Evolutionary conservation across 2,888 invertebrate species (phyloP), one percentile per base, ranked within the genome.

Genomic region (Ctenicera cuprea): DNA sequence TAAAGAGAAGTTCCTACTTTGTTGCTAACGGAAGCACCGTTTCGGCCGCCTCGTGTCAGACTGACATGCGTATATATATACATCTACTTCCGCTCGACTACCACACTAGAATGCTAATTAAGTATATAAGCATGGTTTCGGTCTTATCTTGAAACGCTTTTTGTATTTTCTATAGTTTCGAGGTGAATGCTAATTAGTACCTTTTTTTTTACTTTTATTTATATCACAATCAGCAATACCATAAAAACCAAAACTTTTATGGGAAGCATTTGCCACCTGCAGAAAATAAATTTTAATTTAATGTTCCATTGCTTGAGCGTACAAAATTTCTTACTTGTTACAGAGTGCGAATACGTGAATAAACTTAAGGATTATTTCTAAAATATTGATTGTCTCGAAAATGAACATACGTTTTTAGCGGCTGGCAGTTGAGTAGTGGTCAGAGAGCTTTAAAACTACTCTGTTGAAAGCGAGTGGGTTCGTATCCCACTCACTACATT

Each of bases 11-110:
- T 66, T 66, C 37, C 50, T 54, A 66, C 37, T 33, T 69, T 69
- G 69, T 54, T 62, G 38, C 71, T 72, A 80, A 80, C 82, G 83
- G 83, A 83, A 83, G 80, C 81, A 80, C 81, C 82, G 80, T 83
- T 83, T 84, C 71, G 84, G 83, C 82, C 81, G 82, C 83, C 82
- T 81, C 82, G 80, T 82, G 83, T 83, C 82, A 83, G 83, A 82
- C 83, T 83, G 82, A 83, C 83, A 82, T 82, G 83, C 83, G 82
- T 81, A 81, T 84, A 81, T 26, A 26, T 83, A 83, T 82, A 82
- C 78, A 78, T 84, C 82, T 76, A 83, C 82, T 83, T 84, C 84
- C 84, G 83, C 78, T 78, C 80, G 77, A 77, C 77, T 79, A 81
- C 82, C 74, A 76, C 80, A 78, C 78, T 80, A 81, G 84, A 83